Evolutionary conservation across 2,797 vertebrate species (phyloP), one percentile per base, ranked within the genome.

Genomic region (Coluber constrictor): DNA sequence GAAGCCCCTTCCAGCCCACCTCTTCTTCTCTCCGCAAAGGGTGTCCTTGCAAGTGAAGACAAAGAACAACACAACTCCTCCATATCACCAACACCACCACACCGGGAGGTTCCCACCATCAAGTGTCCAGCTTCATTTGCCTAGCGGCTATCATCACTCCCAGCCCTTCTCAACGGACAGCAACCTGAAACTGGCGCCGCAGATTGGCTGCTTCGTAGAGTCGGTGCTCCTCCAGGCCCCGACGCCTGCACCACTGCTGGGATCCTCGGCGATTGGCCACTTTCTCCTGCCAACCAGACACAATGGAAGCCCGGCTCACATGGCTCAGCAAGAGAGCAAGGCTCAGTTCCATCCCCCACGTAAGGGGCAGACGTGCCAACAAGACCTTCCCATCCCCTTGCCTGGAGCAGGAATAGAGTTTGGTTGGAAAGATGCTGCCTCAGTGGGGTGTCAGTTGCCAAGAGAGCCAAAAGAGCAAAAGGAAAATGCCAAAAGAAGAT

Each of bases 151-250:
- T 0, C 18, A 23, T 25, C 27, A 27, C 27, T 10, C 1, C 1
- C 27, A 60, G 43, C 20, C 43, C 43, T 83, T 47, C 43, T 25
- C 20, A 47, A 83, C 1, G 0, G 32, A 83, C 96, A 86, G 93
- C 79, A 83, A 98, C 99, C 98, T 98, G 99, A 95, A 99, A 99
- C 96, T 99, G 99, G n/a, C 98, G 97, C 89, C 98, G 98, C 9
- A 99, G 97, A 96, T 99, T 99, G 96, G 98, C 98, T 93, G 99
- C 98, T 96, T 99, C 99, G 0, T 99, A 99, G 0, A 99, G 97
- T 2, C 99, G 97, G 66, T 99, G 99, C 92, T 99, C 99, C 95
- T 99, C 99, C 89, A 99, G 87, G 1, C 99, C 99, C 9, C 98
- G 97, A 16, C 98, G 97, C 51, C 98, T 97, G 94, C 99, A 99